Evolutionary conservation across 2,797 vertebrate species (phyloP), one percentile per base, ranked within the genome.

Genomic region (Xenentodon cancila): DNA sequence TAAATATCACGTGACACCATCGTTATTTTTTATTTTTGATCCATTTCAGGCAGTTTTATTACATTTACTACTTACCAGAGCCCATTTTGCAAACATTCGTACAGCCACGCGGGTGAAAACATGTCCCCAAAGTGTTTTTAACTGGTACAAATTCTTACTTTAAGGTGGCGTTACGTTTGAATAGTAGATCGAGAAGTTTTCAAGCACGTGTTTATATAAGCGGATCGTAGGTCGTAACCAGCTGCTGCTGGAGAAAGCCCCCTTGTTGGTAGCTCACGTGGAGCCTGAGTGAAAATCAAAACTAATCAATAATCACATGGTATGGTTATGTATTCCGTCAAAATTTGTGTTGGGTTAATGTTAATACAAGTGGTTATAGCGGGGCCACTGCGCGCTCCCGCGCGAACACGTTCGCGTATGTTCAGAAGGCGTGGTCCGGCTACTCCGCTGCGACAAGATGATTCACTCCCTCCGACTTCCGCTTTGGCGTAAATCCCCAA

Each of bases 11-110:
- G 44, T 68, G 66, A 16, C 2, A 5, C 18, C 8, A 7, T 1
- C 25, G 3, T 9, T 4, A 44, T 11, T n/a, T 12, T n/a, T n/a
- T n/a, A n/a, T n/a, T n/a, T n/a, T n/a, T n/a, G n/a, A n/a, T 52
- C 17, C 70, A 43, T 44, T 12, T 53, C 0, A 3, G 19, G 47
- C 5, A 18, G 20, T 8, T 62, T 34, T 32, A 4, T 30, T 21
- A 64, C 48, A 81, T 87, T 90, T 82, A 91, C 3, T 16, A 46
- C 44, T 19, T 19, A 46, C 90, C 90, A 6, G 79, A 60, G 59
- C 65, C 80, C 90, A 91, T 91, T 32, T 53, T 65, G 9, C 27
- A 58, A 42, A 20, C 37, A n/a, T 22, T 42, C 8, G 44, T 50
- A 44, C 48, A 58, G 45, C 53, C 51, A 68, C 56, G 59, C 58